Evolutionary conservation across 2,888 invertebrate species (phyloP).

Genomic region (Acanthosoma haemorrhoidale): DNA sequence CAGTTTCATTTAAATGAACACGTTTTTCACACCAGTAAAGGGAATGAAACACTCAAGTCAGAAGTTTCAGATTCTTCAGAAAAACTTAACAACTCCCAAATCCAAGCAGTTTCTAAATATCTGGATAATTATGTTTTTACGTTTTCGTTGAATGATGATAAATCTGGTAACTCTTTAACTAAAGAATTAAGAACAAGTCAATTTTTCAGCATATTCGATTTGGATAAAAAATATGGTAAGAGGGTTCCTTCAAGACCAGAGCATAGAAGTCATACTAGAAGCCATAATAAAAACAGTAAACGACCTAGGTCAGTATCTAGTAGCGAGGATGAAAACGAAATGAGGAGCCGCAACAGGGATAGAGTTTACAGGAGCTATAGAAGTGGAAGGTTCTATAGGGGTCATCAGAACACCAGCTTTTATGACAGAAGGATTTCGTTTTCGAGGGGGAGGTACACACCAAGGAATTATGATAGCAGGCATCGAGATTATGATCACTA

Average conservation of each 20-base stretch:
- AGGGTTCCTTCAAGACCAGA: neutral
- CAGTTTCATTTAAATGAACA: neutral
- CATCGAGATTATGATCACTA: neutral
- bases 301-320: constrained; percentile 5
- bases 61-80: neutral
- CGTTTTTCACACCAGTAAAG: neutral
- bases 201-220: constrained; percentile 1
- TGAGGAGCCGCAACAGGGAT: neutral
- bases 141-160: constrained; percentile 16
- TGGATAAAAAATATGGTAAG: neutral
- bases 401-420: neutral
- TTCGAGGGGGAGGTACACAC: neutral
- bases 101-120: constrained; percentile 7
- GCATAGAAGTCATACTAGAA: neutral
- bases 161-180: neutral
- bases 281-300: neutral
- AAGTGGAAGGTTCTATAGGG: too few relatives aligned
- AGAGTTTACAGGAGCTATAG: neutral
- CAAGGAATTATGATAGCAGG: neutral
- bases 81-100: neutral
- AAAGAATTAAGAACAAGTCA: constrained; percentile 5
- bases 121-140: constrained; percentile 2
- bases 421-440: neutral
- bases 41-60: neutral
- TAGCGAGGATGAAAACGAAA: constrained; percentile 3